A percentile compares a stretch with the other conserved stretches of the same genome.
These are phyloP conservation scores for Andrena chrysosceles DNA, from an alignment of 2,888 invertebrate genomes.

Conservation along the genomic window DNA sequence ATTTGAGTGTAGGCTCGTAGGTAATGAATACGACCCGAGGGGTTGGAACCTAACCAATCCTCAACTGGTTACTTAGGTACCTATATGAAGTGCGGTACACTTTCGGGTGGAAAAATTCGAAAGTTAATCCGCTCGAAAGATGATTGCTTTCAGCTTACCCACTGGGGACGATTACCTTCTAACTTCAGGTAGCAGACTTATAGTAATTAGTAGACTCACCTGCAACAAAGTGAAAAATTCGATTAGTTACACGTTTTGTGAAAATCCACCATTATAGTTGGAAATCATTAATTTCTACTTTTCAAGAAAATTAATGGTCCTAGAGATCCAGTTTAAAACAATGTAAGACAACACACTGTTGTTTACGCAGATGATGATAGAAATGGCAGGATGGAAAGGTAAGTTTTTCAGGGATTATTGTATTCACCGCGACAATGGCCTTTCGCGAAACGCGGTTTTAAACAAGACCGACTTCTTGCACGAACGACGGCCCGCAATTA, in stretches of 20 bases:
- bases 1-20: neutral
- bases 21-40: neutral
- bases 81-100: too few species aligned
- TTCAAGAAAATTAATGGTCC: too few species aligned
- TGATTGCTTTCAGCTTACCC: neutral
- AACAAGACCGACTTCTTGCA: neutral
- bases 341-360: too few species aligned
- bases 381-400: too few species aligned
- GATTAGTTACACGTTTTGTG: neutral
- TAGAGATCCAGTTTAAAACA: too few species aligned
- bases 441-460: neutral
- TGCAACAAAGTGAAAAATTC: neutral
- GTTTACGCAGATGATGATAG: too few species aligned
- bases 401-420: too few species aligned
- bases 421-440: too few species aligned
- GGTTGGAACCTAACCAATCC: too few species aligned
- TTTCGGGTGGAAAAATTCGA: neutral
- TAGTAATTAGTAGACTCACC: neutral
- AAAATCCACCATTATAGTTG: too few species aligned
- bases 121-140: neutral
- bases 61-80: too few species aligned
- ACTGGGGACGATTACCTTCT: neutral
- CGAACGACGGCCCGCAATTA: conserved; percentile 9
- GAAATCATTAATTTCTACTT: too few species aligned
- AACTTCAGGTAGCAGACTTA: neutral